Conservation (phyloP, 92 coral and sea anemone species). For the Epizoanthus fatuus region DNA sequence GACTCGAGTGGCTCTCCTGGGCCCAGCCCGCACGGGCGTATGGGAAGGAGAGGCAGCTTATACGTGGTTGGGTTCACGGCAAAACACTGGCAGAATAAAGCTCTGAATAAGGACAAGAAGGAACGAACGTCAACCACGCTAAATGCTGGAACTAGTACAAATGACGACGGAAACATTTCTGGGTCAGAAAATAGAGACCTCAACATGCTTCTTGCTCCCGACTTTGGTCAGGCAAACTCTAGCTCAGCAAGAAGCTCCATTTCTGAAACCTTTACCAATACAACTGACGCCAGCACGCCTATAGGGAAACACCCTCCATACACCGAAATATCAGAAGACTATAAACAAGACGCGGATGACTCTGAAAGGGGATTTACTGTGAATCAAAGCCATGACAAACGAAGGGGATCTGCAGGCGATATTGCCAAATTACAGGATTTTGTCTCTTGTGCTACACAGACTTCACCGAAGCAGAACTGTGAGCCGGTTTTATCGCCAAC, state of each 20-base stretch:
- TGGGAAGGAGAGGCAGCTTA: constrained; percentile 97
- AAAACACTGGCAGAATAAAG: constrained; percentile 97
- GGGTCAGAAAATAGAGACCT: neutral
- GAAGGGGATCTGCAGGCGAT: neutral
- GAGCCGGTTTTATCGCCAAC: neutral
- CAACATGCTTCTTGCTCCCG: constrained; percentile 20
- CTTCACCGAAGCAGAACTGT: neutral
- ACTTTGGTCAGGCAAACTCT: neutral
- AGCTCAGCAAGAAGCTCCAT: constrained; percentile 10
- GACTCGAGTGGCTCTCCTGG: constrained; percentile 81
- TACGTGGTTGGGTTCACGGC: constrained; percentile 97
- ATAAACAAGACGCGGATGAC: neutral
- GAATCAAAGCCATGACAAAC: neutral
- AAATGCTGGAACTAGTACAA: constrained; percentile 25
- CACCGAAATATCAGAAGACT: neutral
- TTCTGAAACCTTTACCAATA: constrained; percentile 17
- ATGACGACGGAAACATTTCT: neutral
- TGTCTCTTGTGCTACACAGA: constrained; percentile 15
- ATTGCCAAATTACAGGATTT: neutral
- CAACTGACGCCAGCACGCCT: constrained; percentile 5
- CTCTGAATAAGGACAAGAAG: constrained; percentile 78
- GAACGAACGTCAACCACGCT: constrained; percentile 54
- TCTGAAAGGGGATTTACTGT: no score
- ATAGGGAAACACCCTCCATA: neutral
- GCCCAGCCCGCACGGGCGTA: constrained; percentile 77